Conservation (phyloP, 92 coral and sea anemone genomes). For the Desmophyllum pertusum region DNA sequence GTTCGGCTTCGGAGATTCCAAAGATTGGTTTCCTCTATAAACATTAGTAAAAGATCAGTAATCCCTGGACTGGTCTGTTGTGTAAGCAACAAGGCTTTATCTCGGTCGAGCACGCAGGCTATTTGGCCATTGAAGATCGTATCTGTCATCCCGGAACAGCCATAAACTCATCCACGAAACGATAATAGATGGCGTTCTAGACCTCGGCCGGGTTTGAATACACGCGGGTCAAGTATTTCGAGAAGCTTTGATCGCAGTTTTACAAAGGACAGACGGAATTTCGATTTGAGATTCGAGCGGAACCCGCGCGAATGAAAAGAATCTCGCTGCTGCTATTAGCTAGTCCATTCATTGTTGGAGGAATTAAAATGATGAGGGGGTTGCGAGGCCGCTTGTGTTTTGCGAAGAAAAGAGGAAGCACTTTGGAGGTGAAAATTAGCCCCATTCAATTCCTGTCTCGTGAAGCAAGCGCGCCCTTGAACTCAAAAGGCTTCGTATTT, state of each 20-base stretch:
- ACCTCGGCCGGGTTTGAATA: not conserved
- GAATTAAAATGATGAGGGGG: constrained; percentile 33
- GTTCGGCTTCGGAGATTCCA: not conserved
- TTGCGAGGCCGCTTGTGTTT: constrained; percentile 8
- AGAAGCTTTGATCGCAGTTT: constrained; percentile 23
- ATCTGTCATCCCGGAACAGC: constrained; percentile 44
- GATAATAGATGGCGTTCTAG: constrained; percentile 5
- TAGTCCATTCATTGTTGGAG: not conserved
- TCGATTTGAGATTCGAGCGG: constrained; percentile 43
- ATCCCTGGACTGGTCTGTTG: constrained; percentile 31
- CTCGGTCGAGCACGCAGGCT: constrained; percentile 30
- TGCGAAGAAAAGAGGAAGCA: constrained; percentile 26
- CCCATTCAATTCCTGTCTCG: constrained; percentile 61
- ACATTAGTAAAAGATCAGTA: constrained; percentile 26
- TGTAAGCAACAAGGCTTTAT: constrained; percentile 40
- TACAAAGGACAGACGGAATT: constrained; percentile 37
- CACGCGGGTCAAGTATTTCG: constrained; percentile 43
- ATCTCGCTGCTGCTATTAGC: constrained; percentile 15
- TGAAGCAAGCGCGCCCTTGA: constrained; percentile 36
- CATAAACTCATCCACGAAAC: constrained; percentile 21
- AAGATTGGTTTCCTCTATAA: constrained; percentile 27
- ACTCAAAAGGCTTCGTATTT: constrained; percentile 60
- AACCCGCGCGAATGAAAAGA: constrained; percentile 23
- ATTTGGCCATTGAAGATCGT: constrained; percentile 32
- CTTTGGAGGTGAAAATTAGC: constrained; percentile 39